These are phyloP conservation scores for Drosophila prosaltans DNA, from an alignment of 1,140 invertebrate genomes.

Conservation along the genomic window DNA sequence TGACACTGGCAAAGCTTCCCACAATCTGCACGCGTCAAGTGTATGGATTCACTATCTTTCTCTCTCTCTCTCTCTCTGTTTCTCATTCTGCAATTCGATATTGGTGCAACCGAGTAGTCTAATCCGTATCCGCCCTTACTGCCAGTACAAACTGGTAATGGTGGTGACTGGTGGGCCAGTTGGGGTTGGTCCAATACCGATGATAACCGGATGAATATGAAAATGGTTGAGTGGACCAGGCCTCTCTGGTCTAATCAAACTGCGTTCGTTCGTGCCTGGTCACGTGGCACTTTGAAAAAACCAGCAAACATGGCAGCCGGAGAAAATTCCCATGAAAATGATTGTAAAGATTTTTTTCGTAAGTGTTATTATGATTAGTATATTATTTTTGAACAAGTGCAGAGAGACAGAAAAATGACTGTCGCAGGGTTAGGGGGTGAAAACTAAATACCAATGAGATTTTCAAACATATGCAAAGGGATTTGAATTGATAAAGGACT, in stretches of 20 bases:
- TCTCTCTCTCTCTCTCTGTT: neutral
- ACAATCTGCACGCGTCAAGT: conserved; percentile 68
- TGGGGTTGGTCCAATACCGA: conserved; percentile 25
- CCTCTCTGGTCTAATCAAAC: conserved; percentile 58
- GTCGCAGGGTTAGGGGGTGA: neutral
- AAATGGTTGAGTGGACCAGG: conserved; percentile 16
- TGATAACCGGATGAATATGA: conserved; percentile 34
- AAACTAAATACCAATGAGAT: conserved; percentile 69
- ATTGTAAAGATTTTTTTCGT: conserved; percentile 47
- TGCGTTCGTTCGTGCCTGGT: conserved; percentile 58
- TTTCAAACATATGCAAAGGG: conserved; percentile 49
- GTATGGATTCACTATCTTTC: neutral
- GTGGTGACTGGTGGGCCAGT: conserved; percentile 30
- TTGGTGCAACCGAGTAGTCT: conserved; percentile 52
- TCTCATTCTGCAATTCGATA: conserved; percentile 61
- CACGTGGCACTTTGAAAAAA: conserved; percentile 58
- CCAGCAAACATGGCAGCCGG: conserved; percentile 26
- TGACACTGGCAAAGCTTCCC: conserved; percentile 72
- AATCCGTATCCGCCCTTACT: conserved; percentile 14
- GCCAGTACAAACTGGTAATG: conserved; percentile 29
- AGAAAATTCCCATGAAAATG: conserved; percentile 69
- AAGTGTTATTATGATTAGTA: conserved; percentile 72
- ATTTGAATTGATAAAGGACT: conserved; percentile 24
- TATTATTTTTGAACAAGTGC: conserved; percentile 74
- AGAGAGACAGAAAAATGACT: conserved; percentile 15